Evolutionary conservation across 2,797 vertebrate species (phyloP).

Genomic region (Echeneis naucrates): DNA sequence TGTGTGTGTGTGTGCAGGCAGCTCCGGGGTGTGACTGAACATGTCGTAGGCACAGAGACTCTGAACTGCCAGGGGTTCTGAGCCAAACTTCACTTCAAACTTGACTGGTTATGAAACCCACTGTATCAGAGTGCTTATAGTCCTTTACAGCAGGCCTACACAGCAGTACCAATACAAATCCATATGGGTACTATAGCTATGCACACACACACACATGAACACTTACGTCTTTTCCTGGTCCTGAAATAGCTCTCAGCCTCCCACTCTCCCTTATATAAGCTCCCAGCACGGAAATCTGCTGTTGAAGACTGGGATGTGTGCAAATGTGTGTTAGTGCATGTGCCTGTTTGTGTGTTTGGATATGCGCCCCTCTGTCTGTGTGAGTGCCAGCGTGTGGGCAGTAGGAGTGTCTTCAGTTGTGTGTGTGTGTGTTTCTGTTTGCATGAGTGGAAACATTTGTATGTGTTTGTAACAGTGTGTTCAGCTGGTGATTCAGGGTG

Average conservation of each 20-base stretch:
- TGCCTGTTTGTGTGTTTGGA: slow-evolving; percentile 43
- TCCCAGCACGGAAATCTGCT: slow-evolving; percentile 89
- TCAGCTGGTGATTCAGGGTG: slow-evolving; percentile 7
- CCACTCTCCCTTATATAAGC: slow-evolving; percentile 82
- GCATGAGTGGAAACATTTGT: slow-evolving; percentile 22
- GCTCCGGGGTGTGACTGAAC: slow-evolving; percentile 46
- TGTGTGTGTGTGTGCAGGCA: slow-evolving; percentile 26
- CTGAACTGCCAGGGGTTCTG: slow-evolving; percentile 54
- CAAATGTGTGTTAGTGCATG: slow-evolving; percentile 27
- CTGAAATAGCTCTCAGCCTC: slow-evolving; percentile 79
- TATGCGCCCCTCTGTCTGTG: slow-evolving; percentile 54
- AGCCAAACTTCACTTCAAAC: slow-evolving; percentile 75
- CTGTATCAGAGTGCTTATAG: slow-evolving; percentile 73
- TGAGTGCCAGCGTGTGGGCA: slow-evolving; percentile 68
- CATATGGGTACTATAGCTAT: slow-evolving; percentile 59
- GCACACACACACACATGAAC: slow-evolving; percentile 47
- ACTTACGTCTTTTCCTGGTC: slow-evolving; percentile 69
- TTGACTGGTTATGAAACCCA: slow-evolving; percentile 75
- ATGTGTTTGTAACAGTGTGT: slow-evolving; percentile 17
- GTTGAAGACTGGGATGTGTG: slow-evolving; percentile 67
- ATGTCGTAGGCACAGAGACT: slow-evolving; percentile 44
- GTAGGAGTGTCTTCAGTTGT: slow-evolving; percentile 67
- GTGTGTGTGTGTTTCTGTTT: slow-evolving; percentile 23
- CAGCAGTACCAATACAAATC: slow-evolving; percentile 55
- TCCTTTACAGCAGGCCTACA: slow-evolving; percentile 64